phyloP scores from a whole-genome alignment of 2,888 invertebrate species.

The Sturmia bella region DNA sequence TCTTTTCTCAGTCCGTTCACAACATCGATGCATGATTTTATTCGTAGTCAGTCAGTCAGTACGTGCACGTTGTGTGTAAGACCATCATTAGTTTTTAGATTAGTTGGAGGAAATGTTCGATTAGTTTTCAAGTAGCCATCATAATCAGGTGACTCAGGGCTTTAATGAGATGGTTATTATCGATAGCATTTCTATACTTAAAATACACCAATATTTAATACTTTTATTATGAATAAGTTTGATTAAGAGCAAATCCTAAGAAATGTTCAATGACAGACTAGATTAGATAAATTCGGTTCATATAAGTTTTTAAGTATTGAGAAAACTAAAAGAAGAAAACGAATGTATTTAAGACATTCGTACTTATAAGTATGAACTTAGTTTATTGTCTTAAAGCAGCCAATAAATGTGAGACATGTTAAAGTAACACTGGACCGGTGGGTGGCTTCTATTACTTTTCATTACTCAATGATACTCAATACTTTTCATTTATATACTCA shows the following conservation, averaged over 20 bases:
- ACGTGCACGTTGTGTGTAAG: constrained; percentile 50
- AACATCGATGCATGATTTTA: constrained; percentile 14
- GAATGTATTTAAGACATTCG: background rate
- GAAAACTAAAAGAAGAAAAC: background rate
- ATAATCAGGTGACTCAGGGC: constrained; percentile 64
- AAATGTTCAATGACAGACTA: constrained; percentile 54
- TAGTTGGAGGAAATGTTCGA: constrained; percentile 70
- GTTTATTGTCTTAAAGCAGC: no score
- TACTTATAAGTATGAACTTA: no score
- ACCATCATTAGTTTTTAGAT: constrained; percentile 66
- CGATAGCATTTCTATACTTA: constrained; percentile 29
- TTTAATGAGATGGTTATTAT: constrained; percentile 65
- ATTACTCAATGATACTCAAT: no score
- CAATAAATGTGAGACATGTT: no score
- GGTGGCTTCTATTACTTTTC: no score
- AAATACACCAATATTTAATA: constrained; percentile 11
- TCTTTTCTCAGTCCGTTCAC: constrained; percentile 33
- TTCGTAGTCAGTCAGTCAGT: constrained; percentile 17
- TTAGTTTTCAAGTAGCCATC: constrained; percentile 66
- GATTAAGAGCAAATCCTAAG: constrained; percentile 38
- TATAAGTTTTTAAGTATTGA: constrained; percentile 2
- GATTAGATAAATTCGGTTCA: constrained; percentile 20
- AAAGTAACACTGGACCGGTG: no score
- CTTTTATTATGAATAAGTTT: constrained; percentile 7
- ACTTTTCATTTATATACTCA: no score